Percentiles rank a stretch among this genome's conserved stretches.
These are phyloP conservation scores for Hymenopus coronatus DNA, from an alignment of 2,888 invertebrate genomes.

Conservation along the genomic window DNA sequence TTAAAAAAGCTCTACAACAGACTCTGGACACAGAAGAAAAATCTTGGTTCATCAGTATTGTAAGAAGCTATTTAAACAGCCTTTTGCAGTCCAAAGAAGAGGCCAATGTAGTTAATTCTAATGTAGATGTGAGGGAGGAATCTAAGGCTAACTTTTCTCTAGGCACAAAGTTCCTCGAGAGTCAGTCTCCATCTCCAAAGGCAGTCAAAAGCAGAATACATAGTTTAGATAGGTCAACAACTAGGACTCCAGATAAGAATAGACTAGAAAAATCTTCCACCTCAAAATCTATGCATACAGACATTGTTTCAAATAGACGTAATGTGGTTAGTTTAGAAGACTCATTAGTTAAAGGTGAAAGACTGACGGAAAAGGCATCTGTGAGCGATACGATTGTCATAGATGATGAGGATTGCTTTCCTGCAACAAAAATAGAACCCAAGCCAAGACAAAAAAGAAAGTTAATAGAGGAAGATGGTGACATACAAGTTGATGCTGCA, in stretches of 20 bases:
- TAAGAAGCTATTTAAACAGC: neutral
- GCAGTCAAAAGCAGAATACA: neutral
- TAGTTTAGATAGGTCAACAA: neutral
- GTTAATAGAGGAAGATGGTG: neutral
- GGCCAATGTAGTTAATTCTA: neutral
- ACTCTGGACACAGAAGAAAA: neutral
- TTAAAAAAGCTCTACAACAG: neutral
- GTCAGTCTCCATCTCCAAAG: neutral
- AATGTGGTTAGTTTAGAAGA: neutral
- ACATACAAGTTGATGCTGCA: no score
- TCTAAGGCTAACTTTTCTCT: neutral
- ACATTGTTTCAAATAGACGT: neutral
- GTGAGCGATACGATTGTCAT: neutral
- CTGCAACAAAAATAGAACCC: neutral
- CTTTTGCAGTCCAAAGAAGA: neutral
- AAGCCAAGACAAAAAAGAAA: neutral
- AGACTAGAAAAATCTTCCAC: neutral
- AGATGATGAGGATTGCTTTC: neutral
- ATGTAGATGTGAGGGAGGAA: neutral
- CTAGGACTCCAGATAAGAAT: neutral
- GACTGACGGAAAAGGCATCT: neutral
- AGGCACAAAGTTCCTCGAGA: neutral
- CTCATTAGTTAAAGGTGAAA: neutral
- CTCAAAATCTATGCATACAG: neutral
- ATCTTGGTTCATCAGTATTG: neutral